Evolutionary conservation across 2,888 invertebrate genomes (phyloP), one percentile per base, ranked within the genome.

Genomic region (Caenorhabditis panamensis): DNA sequence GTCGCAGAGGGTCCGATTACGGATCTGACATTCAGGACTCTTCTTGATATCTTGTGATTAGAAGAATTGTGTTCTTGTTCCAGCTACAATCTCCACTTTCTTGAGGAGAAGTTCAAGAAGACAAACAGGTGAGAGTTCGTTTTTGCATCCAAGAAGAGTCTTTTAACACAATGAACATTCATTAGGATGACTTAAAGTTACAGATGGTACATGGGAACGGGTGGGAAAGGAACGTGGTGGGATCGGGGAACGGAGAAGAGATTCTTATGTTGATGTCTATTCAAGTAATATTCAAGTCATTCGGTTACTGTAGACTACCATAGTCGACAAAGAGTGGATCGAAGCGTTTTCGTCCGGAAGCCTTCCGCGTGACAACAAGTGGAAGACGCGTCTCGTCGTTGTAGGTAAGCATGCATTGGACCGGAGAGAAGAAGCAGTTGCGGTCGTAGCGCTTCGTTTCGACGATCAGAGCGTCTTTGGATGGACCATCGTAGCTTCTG

Each of bases 401-500:
- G 72, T 71, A 85, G 6, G 84, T 72, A 24, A 86, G 66, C 86
- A 86, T 86, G 67, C 86, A 86, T 61, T 86, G 86, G 24, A 86
- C 86, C 20, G 84, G 85, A 9, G 81, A 82, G 72, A 87, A 87
- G 82, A 86, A 86, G 53, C 88, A 88, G 67, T 88, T 88, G 13
- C 88, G 79, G 72, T 88, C 88, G 79, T 87, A 88, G 73, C 87
- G 83, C 64, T 86, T 88, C 28, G 54, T 67, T 26, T 76, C 77
- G 37, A 69, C 61, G 22, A 79, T 64, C 47, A 68, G 36, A 6
- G 72, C 37, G 20, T 77, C 69, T 2, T 58, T 58, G 3, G 71
- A 41, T 54, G 75, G 75, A 20, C 26, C 51, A 22, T 69, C 68
- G 62, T 58, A 69, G 63, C 26, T 63, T 13, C 77, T 77, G 47